Evolutionary conservation across 2,888 invertebrate genomes (phyloP), one percentile per base, ranked within the genome.

Genomic region (Allophyes oxyacanthae): DNA sequence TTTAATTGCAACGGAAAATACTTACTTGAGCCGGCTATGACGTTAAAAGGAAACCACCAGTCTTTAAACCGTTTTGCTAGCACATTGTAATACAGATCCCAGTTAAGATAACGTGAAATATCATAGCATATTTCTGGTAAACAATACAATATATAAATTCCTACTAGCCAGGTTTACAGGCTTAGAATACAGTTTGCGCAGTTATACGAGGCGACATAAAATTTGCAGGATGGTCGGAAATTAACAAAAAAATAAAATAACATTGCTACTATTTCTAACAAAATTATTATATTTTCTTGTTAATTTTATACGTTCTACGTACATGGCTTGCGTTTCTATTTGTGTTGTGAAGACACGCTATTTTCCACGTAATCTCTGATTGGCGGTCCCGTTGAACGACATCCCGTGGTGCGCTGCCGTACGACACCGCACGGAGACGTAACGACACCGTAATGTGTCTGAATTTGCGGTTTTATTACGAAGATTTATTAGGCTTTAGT

Each of bases 301-400:
- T 60, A 57, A 54, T 49, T 53, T 59, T 51, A 51, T 61, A 28
- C 50, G 64, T 77, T 36, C 37, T 50, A 40, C 41, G 37, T 48
- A 52, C 75, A 78, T 77, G 70, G 77, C 78, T 81, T 30, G 30
- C 57, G 42, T 56, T 43, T 60, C 56, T 72, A 69, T 75, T 66
- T 62, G 62, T 59, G 58, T 55, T 81, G 83, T 66, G 83, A 81
- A 83, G 83, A 74, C 71, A 81, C 77, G 83, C 81, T 83, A 82
- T 78, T 83, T 89, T 89, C 90, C 82, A 61, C 72, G 89, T 86
- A 90, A 84, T 83, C 82, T 83, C 74, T 84, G 84, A 88, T 87
- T 85, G 84, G 74, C 71, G 64, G 82, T 90, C 83, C 90, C 89
- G 91, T 89, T 90, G 82, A 60, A 54, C 66, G 76, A 69, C 75